Base-by-base conservation (phyloP, 92 coral and sea anemone genomes). In the Paramuricea clavata region DNA sequence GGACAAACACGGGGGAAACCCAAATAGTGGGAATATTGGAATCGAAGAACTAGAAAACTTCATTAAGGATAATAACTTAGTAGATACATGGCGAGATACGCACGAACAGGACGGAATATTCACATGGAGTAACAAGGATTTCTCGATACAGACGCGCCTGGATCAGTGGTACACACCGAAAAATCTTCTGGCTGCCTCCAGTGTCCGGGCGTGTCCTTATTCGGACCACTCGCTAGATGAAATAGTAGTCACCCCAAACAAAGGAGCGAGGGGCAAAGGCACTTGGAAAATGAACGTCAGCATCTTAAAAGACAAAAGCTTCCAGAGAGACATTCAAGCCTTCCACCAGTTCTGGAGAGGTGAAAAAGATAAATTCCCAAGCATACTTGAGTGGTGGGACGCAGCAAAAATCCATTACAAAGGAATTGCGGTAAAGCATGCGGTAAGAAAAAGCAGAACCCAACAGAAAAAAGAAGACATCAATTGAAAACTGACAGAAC, bases 1-100 rank as follows among this genome's bases (percentile, higher is more conserved):
- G 0, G 88, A 87, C 33, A 82, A 91, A 25, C 31, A 73, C 11
- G 93, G 93, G 2, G 89, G 89, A 0, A 33, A 59, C 12, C 13
- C 7, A 4, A 0, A 0, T 0, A 27, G 33, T 5, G 77, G 68
- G 0, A 21, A 31, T 0, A 25, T 15, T 0, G 76, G 50, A 0
- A 32, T 19, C 0, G 23, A 52, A 0, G 62, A 1, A n/a, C 30
- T 72, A 1, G 9, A 3, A 1, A 21, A 12, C 49, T 72, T 72
- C 6, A 22, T 35, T 0, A 22, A 47, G 0, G 2, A 1, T 5
- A 47, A 12, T 11, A 27, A 43, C 0, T 10, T 89, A 0, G 6
- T 5, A 0, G 87, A 85, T 12, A 25, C 74, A 2, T 89, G 90
- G 92, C 62, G 90, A 19, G 44, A 6, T 5, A n/a, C 5, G 0